Evolutionary conservation across 2,888 invertebrate genomes (phyloP), one percentile per base, ranked within the genome.

Genomic region (Hemaris fuciformis): DNA sequence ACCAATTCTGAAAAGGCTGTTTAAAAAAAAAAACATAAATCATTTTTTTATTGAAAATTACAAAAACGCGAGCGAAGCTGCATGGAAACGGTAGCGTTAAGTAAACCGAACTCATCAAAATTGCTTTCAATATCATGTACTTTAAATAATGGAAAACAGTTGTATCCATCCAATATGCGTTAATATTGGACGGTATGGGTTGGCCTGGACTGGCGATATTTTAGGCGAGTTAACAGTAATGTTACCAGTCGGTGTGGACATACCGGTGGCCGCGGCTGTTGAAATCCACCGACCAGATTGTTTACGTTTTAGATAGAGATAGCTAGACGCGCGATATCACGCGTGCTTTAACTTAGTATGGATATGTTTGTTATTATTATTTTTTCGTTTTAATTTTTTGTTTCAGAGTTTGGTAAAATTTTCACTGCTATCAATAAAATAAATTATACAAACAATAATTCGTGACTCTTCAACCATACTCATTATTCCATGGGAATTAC

Each of bases 301-400:
- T 90, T 89, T 90, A 89, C 88, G 87, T 88, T 85, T 84, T 75
- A 85, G 85, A 89, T 89, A 86, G 84, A 88, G 88, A 90, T 88
- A 59, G 59, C 59, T 59, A 59, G 34, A 59, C 31, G 59, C 43
- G 59, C 43, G 59, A 46, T 27, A 71, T 25, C 23, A 81, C 77
- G 70, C 63, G 62, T 65, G 62, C 67, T 75, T 70, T 68, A 62
- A 68, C 64, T 48, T 69, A 65, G 53, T 70, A 65, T 75, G 77
- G 81, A 83, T 75, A 72, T 45, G 78, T n/a, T n/a, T n/a, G n/a
- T n/a, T n/a, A n/a, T n/a, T n/a, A 69, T 73, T 46, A 18, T 13
- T 62, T 8, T 61, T 59, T 61, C 57, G n/a, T 59, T 57, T 59
- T 22, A 41, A 43, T 57, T 34, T 57, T 31, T 38, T 38, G 38